phyloP scores from a whole-genome alignment of 2,888 invertebrate genomes.

The Andrena bicolor region DNA sequence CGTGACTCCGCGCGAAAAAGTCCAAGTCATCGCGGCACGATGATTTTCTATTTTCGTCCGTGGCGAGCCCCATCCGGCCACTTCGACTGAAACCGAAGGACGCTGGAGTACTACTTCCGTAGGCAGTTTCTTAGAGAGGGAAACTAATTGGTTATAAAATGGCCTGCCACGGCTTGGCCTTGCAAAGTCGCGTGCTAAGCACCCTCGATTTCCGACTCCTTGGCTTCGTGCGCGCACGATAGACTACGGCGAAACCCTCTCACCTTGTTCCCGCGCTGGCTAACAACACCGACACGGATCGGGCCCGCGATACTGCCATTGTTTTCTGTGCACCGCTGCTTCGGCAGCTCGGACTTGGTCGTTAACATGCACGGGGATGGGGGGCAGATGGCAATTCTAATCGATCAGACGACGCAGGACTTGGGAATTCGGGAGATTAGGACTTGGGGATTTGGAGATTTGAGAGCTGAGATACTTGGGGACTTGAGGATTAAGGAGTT shows the following conservation, averaged over 20 bases:
- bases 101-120: conserved; percentile 51
- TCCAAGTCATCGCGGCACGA: conserved; percentile 51
- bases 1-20: conserved; percentile 34
- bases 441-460: no score
- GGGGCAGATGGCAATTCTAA: no score
- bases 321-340: no score
- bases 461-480: no score
- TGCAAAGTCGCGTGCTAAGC: conserved; percentile 76
- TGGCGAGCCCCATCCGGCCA: conserved; percentile 18
- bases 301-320: no score
- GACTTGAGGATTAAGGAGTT: no score
- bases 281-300: conserved; percentile 4
- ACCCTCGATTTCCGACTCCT: conserved; percentile 73
- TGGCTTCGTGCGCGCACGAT: conserved; percentile 65
- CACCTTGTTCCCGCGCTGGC: background rate
- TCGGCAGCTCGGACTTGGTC: no score
- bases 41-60: conserved; percentile 61
- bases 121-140: conserved; percentile 69
- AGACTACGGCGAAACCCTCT: conserved; percentile 61
- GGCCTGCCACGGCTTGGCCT: conserved; percentile 73
- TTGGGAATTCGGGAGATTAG: no score
- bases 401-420: no score
- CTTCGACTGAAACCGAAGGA: conserved; percentile 56
- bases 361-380: no score
- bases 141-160: conserved; percentile 79